Percentiles rank a stretch among this genome's conserved stretches.
phyloP scores from a whole-genome alignment of 2,113 vertebrate genomes.

The Clupea harengus region DNA sequence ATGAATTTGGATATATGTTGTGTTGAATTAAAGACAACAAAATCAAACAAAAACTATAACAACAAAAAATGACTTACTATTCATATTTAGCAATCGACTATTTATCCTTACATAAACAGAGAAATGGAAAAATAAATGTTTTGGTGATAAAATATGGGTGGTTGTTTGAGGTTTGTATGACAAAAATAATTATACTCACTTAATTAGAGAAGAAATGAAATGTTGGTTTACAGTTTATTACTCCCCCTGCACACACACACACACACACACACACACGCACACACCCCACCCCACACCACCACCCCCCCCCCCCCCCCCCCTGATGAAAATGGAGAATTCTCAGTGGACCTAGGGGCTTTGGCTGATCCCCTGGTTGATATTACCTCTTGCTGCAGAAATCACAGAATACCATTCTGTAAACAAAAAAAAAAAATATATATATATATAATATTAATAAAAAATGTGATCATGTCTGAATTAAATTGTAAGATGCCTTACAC shows the following conservation, averaged over 20 bases:
- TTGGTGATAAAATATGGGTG: not conserved
- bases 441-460: not conserved
- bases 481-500: not conserved
- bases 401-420: conserved; percentile 43
- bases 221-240: conserved; percentile 19
- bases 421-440: not conserved
- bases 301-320: conserved; percentile 18
- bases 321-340: conserved; percentile 58
- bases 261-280: not conserved
- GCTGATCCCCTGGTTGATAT: conserved; percentile 67
- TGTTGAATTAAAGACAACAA: not conserved
- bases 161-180: not conserved
- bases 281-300: not conserved
- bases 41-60: not conserved
- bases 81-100: not conserved
- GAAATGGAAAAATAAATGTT: too few relatives aligned
- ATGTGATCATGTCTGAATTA: not conserved
- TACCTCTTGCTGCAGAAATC: conserved; percentile 64
- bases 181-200: not conserved
- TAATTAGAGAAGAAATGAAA: conserved; percentile 11
- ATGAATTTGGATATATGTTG: not conserved
- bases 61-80: not conserved
- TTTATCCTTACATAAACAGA: not conserved
- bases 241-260: conserved; percentile 7
- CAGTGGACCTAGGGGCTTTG: conserved; percentile 48